A percentile compares a stretch with the other conserved stretches of the same genome.
phyloP scores from a whole-genome alignment of 2,888 invertebrate genomes.

The Spilosoma lubricipeda region DNA sequence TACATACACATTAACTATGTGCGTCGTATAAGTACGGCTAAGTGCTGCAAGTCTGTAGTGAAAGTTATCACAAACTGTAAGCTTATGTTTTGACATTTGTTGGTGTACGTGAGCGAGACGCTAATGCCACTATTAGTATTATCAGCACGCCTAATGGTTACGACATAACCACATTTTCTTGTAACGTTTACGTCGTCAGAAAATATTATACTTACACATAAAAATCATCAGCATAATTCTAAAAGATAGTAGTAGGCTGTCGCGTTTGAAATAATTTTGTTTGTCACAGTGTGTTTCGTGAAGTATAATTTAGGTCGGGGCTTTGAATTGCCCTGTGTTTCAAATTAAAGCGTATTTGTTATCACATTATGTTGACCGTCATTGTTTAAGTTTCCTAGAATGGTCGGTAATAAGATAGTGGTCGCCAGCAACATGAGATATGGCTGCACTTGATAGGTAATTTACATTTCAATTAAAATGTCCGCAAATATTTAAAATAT shows the following conservation, averaged over 20 bases:
- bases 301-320: slow-evolving; percentile 3
- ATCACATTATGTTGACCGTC: neutral
- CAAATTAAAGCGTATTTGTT: neutral
- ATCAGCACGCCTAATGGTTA: slow-evolving; percentile 39
- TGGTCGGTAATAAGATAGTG: slow-evolving; percentile 4
- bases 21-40: neutral
- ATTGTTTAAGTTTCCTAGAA: slow-evolving; percentile 17
- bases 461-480: neutral
- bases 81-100: slow-evolving; percentile 64
- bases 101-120: slow-evolving; percentile 60
- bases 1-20: neutral
- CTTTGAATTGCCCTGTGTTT: neutral
- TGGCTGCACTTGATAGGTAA: neutral
- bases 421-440: slow-evolving; percentile 1
- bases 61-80: slow-evolving; percentile 67
- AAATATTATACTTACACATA: slow-evolving; percentile 34
- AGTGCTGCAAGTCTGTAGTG: slow-evolving; percentile 59
- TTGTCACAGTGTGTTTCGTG: slow-evolving; percentile 28
- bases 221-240: slow-evolving; percentile 18
- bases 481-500: neutral
- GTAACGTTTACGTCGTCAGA: slow-evolving; percentile 27
- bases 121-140: slow-evolving; percentile 51
- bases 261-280: slow-evolving; percentile 43
- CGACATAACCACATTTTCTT: slow-evolving; percentile 36
- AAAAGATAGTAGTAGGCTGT: slow-evolving; percentile 25